Base-by-base conservation (phyloP, 2,888 invertebrate genomes). In the Dicyrtoma fusca region DNA sequence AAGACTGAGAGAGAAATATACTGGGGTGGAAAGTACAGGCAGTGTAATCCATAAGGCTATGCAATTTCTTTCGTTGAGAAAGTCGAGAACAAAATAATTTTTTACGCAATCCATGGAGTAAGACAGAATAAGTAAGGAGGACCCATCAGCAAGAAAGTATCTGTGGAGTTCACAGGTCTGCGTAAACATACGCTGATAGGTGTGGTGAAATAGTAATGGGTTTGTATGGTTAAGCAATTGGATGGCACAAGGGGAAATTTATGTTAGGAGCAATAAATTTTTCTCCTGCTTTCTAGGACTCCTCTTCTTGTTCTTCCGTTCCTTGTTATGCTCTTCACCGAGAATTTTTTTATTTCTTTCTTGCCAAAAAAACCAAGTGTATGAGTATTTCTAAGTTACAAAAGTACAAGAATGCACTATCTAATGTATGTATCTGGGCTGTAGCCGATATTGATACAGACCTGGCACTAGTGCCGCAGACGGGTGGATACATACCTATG, bases 171-270 rank as follows among this genome's bases (percentile, higher is more conserved):
- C 34, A 62, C n/a, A 62, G 21, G 19, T 62, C 34, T 25, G 19
- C 57, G 42, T 45, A 55, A 51, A 70, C 62, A 51, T 47, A 53
- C 8, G 63, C 23, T 68, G 66, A 68, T 68, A 55, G 66, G 66
- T 68, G 66, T 55, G 66, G 55, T 68, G 66, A 68, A 68, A 68
- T 68, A 68, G 66, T 68, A 68, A 68, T 68, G 51, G 65, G 34
- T 65, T 65, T 65, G 65, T 65, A 65, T 65, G 51, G 51, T 65
- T 65, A 65, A 68, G 66, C 55, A 73, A 73, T 69, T 57, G 62
- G 63, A 69, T 73, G 73, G 62, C 69, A 73, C 64, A 73, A 55
- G 44, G 53, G 62, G 69, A 69, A 73, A 73, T 73, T 73, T 73
- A 73, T 73, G 63, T 69, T 55, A 21, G 17, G 17, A 55, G 62